phyloP scores from a whole-genome alignment of 2,888 invertebrate genomes.

The Carabus problematicus region DNA sequence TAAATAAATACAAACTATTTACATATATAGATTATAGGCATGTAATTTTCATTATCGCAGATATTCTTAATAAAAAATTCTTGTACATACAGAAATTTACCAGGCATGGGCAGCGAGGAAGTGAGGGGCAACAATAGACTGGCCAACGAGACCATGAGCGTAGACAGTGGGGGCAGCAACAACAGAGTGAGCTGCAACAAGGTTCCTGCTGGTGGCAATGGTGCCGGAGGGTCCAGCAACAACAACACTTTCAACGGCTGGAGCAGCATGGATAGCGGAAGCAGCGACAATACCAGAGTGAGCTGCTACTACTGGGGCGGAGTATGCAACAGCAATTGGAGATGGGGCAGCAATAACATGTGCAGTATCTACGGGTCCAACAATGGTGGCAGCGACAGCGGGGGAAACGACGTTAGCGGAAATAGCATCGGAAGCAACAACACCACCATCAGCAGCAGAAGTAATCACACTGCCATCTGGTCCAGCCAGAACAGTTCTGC shows the following conservation, averaged over 20 bases:
- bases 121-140: background rate
- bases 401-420: constrained; percentile 43
- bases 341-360: constrained; percentile 17
- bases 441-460: constrained; percentile 48
- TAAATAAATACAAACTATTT: no score
- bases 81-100: no score
- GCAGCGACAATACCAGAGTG: background rate
- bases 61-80: no score
- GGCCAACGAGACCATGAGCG: background rate
- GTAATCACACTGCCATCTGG: constrained; percentile 57
- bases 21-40: no score
- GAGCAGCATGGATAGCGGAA: background rate
- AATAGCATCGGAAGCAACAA: constrained; percentile 46
- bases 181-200: background rate
- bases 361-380: constrained; percentile 23
- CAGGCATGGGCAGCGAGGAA: background rate
- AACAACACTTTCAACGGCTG: constrained; percentile 19
- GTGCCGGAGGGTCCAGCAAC: constrained; percentile 31
- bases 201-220: constrained; percentile 16
- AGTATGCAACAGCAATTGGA: background rate
- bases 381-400: constrained; percentile 41
- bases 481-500: constrained; percentile 56
- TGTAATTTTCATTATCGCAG: no score
- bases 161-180: background rate
- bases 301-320: constrained; percentile 11